Evolutionary conservation across 2,888 invertebrate genomes (phyloP).

Genomic region (Chrysolina americana): DNA sequence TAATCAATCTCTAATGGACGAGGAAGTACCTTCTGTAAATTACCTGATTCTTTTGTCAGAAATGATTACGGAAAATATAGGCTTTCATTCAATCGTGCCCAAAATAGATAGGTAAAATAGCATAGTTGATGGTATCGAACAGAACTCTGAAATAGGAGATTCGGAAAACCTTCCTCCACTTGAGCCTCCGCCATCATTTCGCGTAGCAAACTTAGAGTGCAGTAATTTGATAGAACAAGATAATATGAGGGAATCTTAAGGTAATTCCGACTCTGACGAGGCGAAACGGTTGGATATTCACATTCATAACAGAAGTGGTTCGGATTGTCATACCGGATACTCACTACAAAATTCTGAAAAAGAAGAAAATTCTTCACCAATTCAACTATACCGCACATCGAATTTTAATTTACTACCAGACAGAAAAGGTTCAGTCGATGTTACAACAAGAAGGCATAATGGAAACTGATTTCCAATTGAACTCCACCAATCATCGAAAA

Average conservation of each 20-base stretch:
- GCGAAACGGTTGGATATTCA: conserved; percentile 6
- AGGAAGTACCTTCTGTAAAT: not conserved
- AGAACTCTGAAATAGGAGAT: no score
- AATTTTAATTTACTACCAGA: not conserved
- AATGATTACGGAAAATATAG: no score
- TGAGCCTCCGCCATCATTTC: not conserved
- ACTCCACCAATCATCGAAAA: no score
- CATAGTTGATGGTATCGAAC: no score
- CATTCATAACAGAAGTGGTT: not conserved
- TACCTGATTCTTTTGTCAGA: not conserved
- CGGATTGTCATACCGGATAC: not conserved
- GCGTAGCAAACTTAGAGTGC: conserved; percentile 1
- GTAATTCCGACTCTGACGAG: not conserved
- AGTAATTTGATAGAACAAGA: not conserved
- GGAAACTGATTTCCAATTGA: no score
- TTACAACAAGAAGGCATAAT: not conserved
- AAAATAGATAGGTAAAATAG: not conserved
- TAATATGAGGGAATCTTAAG: not conserved
- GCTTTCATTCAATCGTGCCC: not conserved
- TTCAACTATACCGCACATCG: no score
- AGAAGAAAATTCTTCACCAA: no score
- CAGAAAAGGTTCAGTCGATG: not conserved
- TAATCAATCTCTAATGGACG: conserved; percentile 8
- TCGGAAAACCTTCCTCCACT: not conserved
- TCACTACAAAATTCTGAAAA: conserved; percentile 5